phyloP scores from a whole-genome alignment of 2,797 vertebrate genomes.

The Bradypodion pumilum region DNA sequence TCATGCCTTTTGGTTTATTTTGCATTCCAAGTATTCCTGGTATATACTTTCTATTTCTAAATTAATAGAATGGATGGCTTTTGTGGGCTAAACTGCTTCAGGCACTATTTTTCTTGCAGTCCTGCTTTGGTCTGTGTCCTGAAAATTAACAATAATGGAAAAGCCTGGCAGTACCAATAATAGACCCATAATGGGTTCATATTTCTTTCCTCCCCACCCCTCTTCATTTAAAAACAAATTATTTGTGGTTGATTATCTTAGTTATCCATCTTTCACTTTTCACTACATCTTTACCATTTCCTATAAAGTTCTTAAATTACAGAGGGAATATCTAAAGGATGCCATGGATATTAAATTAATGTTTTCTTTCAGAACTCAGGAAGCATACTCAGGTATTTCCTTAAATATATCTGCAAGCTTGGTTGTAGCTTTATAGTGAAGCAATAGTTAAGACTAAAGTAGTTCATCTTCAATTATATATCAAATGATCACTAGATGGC shows the following conservation, averaged over 20 bases:
- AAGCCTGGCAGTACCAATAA: neutral
- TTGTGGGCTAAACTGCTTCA: too few relatives aligned
- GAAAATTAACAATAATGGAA: slow-evolving; percentile 1
- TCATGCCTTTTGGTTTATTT: neutral
- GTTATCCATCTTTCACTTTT: neutral
- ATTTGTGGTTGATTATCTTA: neutral
- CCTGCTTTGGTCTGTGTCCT: neutral
- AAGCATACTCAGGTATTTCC: neutral
- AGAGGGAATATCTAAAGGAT: neutral
- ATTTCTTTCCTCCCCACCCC: neutral
- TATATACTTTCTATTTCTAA: neutral
- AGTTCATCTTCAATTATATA: neutral
- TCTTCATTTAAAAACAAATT: neutral
- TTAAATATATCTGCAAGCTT: neutral
- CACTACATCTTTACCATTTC: neutral
- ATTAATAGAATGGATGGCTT: neutral
- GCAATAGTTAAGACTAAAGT: neutral
- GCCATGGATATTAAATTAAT: neutral
- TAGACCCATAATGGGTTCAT: neutral
- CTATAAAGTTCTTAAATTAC: neutral
- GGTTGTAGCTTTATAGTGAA: neutral
- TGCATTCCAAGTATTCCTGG: neutral
- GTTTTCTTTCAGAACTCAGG: neutral
- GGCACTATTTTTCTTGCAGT: neutral
- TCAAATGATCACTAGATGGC: slow-evolving; percentile 49